A percentile compares a stretch with the other conserved stretches of the same genome.
Evolutionary conservation across 2,888 invertebrate genomes (phyloP).

Genomic region (Microctonus hyperodae): DNA sequence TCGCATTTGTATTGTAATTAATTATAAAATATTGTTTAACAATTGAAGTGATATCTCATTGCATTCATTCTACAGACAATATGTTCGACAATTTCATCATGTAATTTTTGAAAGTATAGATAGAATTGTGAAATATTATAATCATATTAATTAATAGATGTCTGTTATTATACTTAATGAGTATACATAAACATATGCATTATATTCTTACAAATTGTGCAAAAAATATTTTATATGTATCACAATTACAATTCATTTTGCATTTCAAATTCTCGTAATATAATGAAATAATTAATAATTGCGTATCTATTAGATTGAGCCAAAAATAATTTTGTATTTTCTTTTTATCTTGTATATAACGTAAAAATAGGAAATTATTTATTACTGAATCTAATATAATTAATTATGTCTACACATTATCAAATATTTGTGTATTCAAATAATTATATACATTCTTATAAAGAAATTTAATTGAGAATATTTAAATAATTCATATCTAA

Average conservation of each 20-base stretch:
- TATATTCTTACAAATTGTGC: constrained; percentile 38
- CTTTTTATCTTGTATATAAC: too few species aligned
- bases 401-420: constrained; percentile 8
- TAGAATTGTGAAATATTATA: neutral
- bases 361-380: too few species aligned
- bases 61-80: neutral
- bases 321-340: too few species aligned
- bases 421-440: too few species aligned
- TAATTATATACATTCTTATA: too few species aligned
- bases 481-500: too few species aligned
- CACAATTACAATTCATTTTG: constrained; percentile 36
- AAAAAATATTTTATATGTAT: constrained; percentile 50
- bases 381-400: too few species aligned
- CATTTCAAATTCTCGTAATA: constrained; percentile 38
- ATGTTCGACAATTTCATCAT: neutral
- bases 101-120: too few species aligned
- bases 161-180: neutral
- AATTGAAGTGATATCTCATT: neutral
- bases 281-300: too few species aligned
- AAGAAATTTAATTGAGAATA: too few species aligned
- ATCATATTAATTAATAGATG: neutral
- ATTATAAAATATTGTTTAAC: neutral
- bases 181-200: too few species aligned
- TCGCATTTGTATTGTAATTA: neutral
- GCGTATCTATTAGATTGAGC: too few species aligned